A percentile compares a stretch with the other conserved stretches of the same genome.
phyloP scores from a whole-genome alignment of 2,113 vertebrate genomes.

The Petromus typicus region DNA sequence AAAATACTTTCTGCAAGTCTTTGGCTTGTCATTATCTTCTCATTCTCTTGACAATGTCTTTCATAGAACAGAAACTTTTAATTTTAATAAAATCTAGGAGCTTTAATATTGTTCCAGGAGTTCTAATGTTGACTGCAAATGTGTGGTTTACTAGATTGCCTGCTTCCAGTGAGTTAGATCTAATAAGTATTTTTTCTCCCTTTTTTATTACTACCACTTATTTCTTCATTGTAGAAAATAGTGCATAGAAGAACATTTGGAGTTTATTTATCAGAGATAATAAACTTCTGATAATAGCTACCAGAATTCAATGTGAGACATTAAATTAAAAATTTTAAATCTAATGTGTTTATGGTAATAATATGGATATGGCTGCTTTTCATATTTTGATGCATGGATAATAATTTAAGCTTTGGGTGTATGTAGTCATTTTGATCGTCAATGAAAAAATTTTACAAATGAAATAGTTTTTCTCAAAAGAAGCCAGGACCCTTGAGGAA shows the following conservation, averaged over 20 bases:
- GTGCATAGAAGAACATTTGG: neutral
- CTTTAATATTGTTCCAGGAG: neutral
- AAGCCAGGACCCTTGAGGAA: neutral
- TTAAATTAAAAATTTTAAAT: neutral
- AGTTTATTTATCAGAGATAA: neutral
- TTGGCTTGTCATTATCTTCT: neutral
- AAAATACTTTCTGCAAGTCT: neutral
- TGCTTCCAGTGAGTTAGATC: neutral
- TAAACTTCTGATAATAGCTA: neutral
- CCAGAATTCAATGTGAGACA: neutral
- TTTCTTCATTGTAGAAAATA: neutral
- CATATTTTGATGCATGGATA: neutral
- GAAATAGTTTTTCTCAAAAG: neutral
- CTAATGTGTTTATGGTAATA: neutral
- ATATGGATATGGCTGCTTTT: neutral
- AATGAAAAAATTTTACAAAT: neutral
- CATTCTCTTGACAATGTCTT: neutral
- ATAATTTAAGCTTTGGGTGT: neutral
- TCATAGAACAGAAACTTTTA: neutral
- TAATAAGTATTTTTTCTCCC: neutral
- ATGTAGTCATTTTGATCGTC: neutral
- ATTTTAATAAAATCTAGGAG: neutral
- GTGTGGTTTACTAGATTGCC: neutral
- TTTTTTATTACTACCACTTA: neutral
- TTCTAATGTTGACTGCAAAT: neutral